Conservation (phyloP, 1,140 invertebrate genomes). For the Cyphomyrmex costatus region DNA sequence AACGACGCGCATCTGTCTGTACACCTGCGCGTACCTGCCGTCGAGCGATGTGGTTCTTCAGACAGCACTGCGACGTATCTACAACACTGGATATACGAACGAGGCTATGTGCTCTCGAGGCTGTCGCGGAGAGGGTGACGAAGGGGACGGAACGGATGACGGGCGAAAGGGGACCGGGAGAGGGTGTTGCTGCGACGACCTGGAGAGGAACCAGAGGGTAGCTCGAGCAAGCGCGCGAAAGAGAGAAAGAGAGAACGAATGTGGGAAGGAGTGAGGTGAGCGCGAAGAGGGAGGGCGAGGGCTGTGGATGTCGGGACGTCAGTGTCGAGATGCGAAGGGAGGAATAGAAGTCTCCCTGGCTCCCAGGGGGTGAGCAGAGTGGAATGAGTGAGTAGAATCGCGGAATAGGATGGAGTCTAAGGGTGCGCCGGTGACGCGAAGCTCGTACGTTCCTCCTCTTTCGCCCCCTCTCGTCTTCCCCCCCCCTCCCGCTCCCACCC, state of each 20-base stretch:
- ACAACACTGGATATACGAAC: conserved; percentile 83
- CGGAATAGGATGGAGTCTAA: conserved; percentile 83
- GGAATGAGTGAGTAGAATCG: conserved; percentile 83
- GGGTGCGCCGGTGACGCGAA: conserved; percentile 78
- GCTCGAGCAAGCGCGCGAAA: conserved; percentile 47
- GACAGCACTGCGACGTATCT: conserved; percentile 81
- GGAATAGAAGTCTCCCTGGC: conserved; percentile 80
- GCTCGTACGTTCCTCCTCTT: conserved; percentile 76
- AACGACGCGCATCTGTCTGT: conserved; percentile 68
- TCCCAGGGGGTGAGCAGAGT: conserved; percentile 81
- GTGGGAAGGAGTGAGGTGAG: conserved; percentile 4
- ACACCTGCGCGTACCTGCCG: conserved; percentile 61
- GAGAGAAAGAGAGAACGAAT: conserved; percentile 45
- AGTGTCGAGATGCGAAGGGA: conserved; percentile 81
- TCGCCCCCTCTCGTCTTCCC: background rate
- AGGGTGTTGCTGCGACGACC: conserved; percentile 68
- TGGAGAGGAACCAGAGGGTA: conserved; percentile 67
- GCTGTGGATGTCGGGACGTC: conserved; percentile 81
- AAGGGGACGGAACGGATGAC: conserved; percentile 60
- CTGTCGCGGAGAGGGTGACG: conserved; percentile 63
- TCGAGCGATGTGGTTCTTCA: conserved; percentile 69
- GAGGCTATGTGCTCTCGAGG: conserved; percentile 72
- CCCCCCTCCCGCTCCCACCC: background rate
- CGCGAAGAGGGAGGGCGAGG: conserved; percentile 37
- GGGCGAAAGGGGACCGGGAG: conserved; percentile 48